A percentile compares a stretch with the other conserved stretches of the same genome.
These are phyloP conservation scores for Drosophila subobscura DNA, from an alignment of 1,140 invertebrate species.

Conservation along the genomic window DNA sequence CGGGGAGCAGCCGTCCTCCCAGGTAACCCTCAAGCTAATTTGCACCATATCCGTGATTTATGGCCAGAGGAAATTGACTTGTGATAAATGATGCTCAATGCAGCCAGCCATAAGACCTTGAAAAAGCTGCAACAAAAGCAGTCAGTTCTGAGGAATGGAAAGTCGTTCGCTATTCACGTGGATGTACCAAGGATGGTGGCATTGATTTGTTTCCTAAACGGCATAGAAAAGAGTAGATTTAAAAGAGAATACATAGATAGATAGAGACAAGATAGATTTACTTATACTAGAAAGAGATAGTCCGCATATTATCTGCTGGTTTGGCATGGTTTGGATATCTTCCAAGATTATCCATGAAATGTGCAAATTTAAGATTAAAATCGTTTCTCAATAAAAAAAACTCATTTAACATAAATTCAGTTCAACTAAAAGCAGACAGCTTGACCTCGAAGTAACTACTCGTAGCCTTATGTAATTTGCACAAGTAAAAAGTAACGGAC, in stretches of 20 bases:
- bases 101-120: constrained; percentile 46
- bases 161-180: not conserved
- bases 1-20: constrained; percentile 10
- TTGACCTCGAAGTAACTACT: constrained; percentile 4
- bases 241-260: too few species aligned
- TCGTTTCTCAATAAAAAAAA: constrained; percentile 3
- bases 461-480: constrained; percentile 13
- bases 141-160: constrained; percentile 5
- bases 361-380: too few species aligned
- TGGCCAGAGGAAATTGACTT: constrained; percentile 73
- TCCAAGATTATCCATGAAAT: too few species aligned
- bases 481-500: constrained; percentile 6
- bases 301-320: too few species aligned
- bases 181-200: too few species aligned
- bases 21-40: constrained; percentile 44
- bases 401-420: constrained; percentile 26
- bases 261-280: too few species aligned
- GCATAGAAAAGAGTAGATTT: too few species aligned
- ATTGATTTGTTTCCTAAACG: too few species aligned
- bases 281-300: too few species aligned
- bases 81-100: constrained; percentile 58
- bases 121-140: constrained; percentile 37
- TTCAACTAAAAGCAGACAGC: constrained; percentile 25
- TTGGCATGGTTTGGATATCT: too few species aligned
- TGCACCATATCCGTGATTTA: constrained; percentile 65